Percentiles rank a stretch among this genome's conserved stretches.
Evolutionary conservation across 2,113 vertebrate genomes (phyloP).

Genomic region (Myanophis thanlyinensis): DNA sequence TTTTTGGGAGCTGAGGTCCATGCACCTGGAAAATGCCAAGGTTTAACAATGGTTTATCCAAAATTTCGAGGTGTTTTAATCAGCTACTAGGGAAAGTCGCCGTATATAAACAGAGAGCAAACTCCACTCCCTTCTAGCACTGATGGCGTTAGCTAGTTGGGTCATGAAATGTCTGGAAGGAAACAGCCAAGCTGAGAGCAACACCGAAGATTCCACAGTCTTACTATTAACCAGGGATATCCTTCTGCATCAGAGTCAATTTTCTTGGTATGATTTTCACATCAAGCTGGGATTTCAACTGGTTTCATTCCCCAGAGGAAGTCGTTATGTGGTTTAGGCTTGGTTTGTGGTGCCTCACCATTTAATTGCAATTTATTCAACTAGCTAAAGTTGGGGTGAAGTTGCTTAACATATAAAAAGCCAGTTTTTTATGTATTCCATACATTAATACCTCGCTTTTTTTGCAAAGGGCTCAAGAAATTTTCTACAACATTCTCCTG

Average conservation of each 20-base stretch:
- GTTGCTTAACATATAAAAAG: background rate
- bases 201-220: background rate
- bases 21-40: too few species aligned
- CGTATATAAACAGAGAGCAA: too few species aligned
- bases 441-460: background rate
- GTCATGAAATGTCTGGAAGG: too few species aligned
- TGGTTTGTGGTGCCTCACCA: background rate
- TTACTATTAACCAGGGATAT: background rate
- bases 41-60: background rate
- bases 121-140: too few species aligned
- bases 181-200: too few species aligned
- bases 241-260: background rate
- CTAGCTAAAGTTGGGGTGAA: background rate
- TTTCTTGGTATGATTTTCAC: background rate
- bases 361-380: background rate
- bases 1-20: background rate
- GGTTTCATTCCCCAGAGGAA: background rate
- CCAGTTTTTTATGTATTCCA: background rate
- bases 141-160: too few species aligned
- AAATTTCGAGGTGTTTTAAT: background rate
- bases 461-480: background rate
- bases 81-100: background rate
- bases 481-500: background rate
- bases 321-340: background rate
- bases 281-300: background rate